phyloP scores from a whole-genome alignment of 2,113 vertebrate genomes.

The Nothobranchius kuhntae region DNA sequence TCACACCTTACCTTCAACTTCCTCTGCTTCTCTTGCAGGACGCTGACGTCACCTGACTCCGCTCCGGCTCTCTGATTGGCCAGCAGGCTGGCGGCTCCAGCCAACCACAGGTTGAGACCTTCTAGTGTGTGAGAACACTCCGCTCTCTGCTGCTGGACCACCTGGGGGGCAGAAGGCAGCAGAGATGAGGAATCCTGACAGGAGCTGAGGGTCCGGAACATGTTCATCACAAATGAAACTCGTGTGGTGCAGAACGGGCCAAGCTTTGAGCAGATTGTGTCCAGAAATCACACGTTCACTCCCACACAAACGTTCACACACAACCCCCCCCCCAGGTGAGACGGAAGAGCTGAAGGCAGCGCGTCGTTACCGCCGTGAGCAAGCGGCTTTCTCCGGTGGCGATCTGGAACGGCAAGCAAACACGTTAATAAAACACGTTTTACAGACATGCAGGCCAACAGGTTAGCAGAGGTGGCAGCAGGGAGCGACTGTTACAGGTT shows the following conservation, averaged over 20 bases:
- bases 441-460: conserved; percentile 57
- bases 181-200: conserved; percentile 7
- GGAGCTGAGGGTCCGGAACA: too few relatives aligned
- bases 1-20: conserved; percentile 82
- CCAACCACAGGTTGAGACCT: conserved; percentile 85
- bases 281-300: conserved; percentile 70
- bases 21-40: conserved; percentile 85
- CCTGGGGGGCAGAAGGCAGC: conserved; percentile 70
- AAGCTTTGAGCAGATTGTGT: conserved; percentile 81
- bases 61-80: conserved; percentile 71
- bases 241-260: conserved; percentile 49
- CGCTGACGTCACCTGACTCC: conserved; percentile 76
- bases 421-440: conserved; percentile 87
- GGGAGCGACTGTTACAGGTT: background rate
- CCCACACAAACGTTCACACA: conserved; percentile 44
- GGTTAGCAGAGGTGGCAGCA: conserved; percentile 24
- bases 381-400: conserved; percentile 81
- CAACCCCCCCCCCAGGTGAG: conserved; percentile 27
- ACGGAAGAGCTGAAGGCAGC: conserved; percentile 40
- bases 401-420: conserved; percentile 99
- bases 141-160: conserved; percentile 89
- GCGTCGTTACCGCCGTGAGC: conserved; percentile 66
- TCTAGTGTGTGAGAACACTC: conserved; percentile 88
- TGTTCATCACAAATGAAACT: background rate
- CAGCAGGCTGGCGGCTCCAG: conserved; percentile 81